A percentile compares a stretch with the other conserved stretches of the same genome.
These are phyloP conservation scores for Synanceia verrucosa DNA, from an alignment of 2,797 vertebrate genomes.

Conservation along the genomic window DNA sequence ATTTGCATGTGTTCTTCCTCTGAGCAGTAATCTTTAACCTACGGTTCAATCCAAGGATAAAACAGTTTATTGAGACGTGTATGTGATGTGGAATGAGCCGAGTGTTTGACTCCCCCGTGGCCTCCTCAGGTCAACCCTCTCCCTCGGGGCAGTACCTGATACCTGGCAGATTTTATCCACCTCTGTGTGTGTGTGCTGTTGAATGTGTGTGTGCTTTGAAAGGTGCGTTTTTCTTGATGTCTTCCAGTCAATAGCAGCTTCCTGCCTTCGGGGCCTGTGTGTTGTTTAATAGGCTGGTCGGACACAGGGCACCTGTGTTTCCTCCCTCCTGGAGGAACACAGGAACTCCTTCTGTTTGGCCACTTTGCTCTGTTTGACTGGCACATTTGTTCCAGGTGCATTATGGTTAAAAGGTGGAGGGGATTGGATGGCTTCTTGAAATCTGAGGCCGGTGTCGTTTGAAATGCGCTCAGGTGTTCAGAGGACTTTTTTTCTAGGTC, in stretches of 20 bases:
- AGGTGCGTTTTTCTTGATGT: conserved; percentile 83
- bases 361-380: conserved; percentile 70
- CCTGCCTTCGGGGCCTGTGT: conserved; percentile 78
- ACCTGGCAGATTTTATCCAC: conserved; percentile 80
- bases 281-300: conserved; percentile 73
- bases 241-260: conserved; percentile 81
- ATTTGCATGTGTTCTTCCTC: conserved; percentile 1
- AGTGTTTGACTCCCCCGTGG: conserved; percentile 52
- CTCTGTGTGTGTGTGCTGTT: conserved; percentile 21
- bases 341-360: conserved; percentile 72
- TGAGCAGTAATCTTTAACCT: conserved; percentile 28
- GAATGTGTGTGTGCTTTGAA: conserved; percentile 69
- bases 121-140: conserved; percentile 70
- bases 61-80: conserved; percentile 16
- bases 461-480: conserved; percentile 57
- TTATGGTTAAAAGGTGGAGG: conserved; percentile 60
- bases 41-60: not conserved
- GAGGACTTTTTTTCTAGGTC: conserved; percentile 5
- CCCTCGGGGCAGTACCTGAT: conserved; percentile 81
- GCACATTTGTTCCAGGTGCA: conserved; percentile 70
- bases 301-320: conserved; percentile 81
- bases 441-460: conserved; percentile 62
- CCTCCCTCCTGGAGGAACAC: conserved; percentile 44
- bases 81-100: conserved; percentile 55
- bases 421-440: conserved; percentile 69